Evolutionary conservation across 1,140 invertebrate species (phyloP).

Genomic region (Orchesella cincta): DNA sequence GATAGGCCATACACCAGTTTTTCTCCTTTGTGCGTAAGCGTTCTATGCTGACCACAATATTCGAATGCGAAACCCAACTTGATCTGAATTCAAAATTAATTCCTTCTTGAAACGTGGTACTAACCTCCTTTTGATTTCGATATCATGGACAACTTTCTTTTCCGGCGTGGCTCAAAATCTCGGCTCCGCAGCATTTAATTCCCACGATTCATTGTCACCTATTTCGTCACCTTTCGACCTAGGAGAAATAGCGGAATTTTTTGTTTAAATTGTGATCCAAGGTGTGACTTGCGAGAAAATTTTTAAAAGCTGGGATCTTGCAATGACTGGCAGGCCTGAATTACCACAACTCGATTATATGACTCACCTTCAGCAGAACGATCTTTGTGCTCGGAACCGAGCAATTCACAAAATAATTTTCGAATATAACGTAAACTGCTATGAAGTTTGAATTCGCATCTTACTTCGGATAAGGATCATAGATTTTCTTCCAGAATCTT

Average conservation of each 20-base stretch:
- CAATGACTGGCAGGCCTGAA: not conserved
- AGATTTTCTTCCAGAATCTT: not conserved
- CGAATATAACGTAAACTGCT: too few relatives aligned
- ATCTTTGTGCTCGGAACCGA: slow-evolving; percentile 2
- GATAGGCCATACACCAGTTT: slow-evolving; percentile 28
- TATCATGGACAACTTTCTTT: slow-evolving; percentile 20
- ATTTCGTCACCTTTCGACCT: slow-evolving; percentile 31
- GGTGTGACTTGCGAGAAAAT: slow-evolving; percentile 25
- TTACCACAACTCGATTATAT: slow-evolving; percentile 30
- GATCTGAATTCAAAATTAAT: slow-evolving; percentile 36
- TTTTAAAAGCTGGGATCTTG: slow-evolving; percentile 14
- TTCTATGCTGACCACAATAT: not conserved
- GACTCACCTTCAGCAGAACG: not conserved
- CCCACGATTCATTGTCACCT: slow-evolving; percentile 11
- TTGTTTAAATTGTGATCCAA: slow-evolving; percentile 32
- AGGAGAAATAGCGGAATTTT: slow-evolving; percentile 11
- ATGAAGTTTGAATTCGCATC: too few relatives aligned
- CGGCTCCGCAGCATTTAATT: not conserved
- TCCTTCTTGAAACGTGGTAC: not conserved
- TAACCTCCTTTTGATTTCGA: not conserved
- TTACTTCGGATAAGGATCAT: not conserved
- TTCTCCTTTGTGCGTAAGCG: slow-evolving; percentile 30
- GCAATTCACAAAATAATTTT: slow-evolving; percentile 20
- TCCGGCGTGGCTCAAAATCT: not conserved
- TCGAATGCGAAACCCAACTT: slow-evolving; percentile 35